Conservation (phyloP, 2,888 invertebrate species). For the Lathronympha strigana region DNA sequence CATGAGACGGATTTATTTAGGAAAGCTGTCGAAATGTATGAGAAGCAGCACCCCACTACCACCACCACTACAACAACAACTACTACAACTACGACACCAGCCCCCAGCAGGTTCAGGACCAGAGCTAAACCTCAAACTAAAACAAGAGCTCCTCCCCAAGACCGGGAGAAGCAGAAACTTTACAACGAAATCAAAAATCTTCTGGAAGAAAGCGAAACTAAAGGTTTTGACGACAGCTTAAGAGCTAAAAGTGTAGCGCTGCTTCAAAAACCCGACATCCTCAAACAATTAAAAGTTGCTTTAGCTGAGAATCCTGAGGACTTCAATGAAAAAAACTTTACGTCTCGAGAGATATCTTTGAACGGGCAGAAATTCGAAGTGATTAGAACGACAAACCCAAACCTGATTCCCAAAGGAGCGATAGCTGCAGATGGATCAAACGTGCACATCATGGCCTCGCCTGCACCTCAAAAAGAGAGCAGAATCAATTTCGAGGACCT, state of each 20-base stretch:
- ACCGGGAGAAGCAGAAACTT: constrained; percentile 83
- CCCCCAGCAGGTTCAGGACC: constrained; percentile 70
- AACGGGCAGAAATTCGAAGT: constrained; percentile 91
- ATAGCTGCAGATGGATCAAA: constrained; percentile 78
- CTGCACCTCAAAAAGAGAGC: constrained; percentile 82
- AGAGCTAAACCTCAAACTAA: constrained; percentile 62
- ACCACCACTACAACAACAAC: constrained; percentile 88
- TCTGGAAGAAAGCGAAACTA: constrained; percentile 83
- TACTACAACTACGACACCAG: constrained; percentile 81
- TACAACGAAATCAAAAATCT: constrained; percentile 84
- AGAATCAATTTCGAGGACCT: constrained; percentile 89
- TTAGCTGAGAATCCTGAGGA: constrained; percentile 88
- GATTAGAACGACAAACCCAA: constrained; percentile 88
- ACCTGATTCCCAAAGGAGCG: constrained; percentile 85
- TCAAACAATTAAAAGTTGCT: constrained; percentile 90
- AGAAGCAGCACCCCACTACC: constrained; percentile 87
- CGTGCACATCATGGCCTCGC: constrained; percentile 71
- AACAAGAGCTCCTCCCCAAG: constrained; percentile 74
- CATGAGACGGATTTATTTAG: constrained; percentile 87
- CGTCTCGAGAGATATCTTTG: constrained; percentile 89
- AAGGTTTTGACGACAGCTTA: constrained; percentile 79
- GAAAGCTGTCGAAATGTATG: constrained; percentile 87
- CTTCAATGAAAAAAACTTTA: constrained; percentile 86
- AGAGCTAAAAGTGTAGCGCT: constrained; percentile 83
- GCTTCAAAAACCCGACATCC: constrained; percentile 87